A percentile compares a stretch with the other conserved stretches of the same genome.
Conservation (phyloP, 53 echinoderm and acorn worm species). For the Temnopleurus reevesii region DNA sequence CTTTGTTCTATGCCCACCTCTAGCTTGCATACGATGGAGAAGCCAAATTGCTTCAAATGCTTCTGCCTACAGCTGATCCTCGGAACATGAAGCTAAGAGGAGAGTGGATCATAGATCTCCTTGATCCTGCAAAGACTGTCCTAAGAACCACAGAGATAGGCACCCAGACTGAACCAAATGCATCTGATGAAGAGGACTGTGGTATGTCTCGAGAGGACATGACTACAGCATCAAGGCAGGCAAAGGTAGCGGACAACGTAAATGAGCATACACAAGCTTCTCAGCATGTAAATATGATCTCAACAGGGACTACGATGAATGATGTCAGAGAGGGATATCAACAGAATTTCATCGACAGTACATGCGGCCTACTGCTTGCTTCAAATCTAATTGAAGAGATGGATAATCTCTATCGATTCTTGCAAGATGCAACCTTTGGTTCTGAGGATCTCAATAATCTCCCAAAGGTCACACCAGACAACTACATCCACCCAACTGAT, state of each 20-base stretch:
- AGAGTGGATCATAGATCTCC: background rate
- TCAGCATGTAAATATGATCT: background rate
- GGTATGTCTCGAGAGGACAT: background rate
- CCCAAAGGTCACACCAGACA: background rate
- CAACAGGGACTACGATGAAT: background rate
- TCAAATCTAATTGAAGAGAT: background rate
- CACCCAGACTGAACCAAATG: background rate
- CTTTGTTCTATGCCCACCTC: too few relatives aligned
- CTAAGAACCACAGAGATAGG: background rate
- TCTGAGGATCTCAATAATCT: background rate
- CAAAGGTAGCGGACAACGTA: background rate
- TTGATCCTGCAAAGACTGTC: background rate
- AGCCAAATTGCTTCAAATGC: background rate
- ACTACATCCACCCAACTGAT: background rate
- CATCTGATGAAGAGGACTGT: constrained; percentile 4
- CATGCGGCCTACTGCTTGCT: background rate
- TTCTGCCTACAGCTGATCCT: background rate
- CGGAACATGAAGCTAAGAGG: background rate
- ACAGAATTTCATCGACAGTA: background rate
- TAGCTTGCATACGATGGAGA: background rate
- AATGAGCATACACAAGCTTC: background rate
- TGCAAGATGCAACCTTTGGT: background rate
- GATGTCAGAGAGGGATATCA: background rate
- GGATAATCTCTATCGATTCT: background rate
- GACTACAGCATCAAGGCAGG: background rate